Evolutionary conservation across 1,140 invertebrate genomes (phyloP).

Genomic region (Drosophila suzukii): DNA sequence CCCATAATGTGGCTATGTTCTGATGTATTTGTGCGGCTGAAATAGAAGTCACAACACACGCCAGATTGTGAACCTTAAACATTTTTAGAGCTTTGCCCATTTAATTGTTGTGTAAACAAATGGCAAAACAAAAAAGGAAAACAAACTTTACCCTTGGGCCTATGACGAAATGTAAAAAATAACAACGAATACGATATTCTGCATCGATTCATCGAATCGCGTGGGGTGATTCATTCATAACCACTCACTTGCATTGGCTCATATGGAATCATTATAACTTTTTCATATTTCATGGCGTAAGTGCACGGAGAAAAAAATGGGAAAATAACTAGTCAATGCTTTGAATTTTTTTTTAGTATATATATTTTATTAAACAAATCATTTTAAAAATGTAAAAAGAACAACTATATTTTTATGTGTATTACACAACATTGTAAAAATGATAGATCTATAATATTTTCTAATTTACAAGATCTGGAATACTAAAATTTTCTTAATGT

Average conservation of each 20-base stretch:
- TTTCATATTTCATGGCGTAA: constrained; percentile 8
- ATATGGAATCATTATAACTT: constrained; percentile 3
- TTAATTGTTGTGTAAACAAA: constrained; percentile 73
- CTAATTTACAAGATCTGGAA: too few relatives aligned
- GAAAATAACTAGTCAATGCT: not conserved
- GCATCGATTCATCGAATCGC: constrained; percentile 50
- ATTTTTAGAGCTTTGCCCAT: constrained; percentile 56
- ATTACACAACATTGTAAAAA: too few relatives aligned
- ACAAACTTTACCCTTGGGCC: constrained; percentile 25
- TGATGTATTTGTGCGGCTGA: constrained; percentile 10
- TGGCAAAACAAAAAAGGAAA: constrained; percentile 18
- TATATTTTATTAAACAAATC: not conserved
- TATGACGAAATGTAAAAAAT: constrained; percentile 34
- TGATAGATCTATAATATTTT: too few relatives aligned
- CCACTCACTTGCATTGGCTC: constrained; percentile 20
- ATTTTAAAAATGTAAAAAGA: not conserved
- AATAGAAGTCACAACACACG: constrained; percentile 1
- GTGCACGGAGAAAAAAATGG: not conserved
- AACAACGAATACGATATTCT: constrained; percentile 20
- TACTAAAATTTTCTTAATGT: too few relatives aligned
- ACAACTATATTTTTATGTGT: too few relatives aligned
- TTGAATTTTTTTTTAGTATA: too few relatives aligned
- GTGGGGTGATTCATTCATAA: constrained; percentile 41
- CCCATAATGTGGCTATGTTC: constrained; percentile 4
- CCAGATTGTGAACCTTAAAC: constrained; percentile 24